These are phyloP conservation scores for Recurvirostra avosetta DNA, from an alignment of 2,113 vertebrate genomes.

Conservation along the genomic window DNA sequence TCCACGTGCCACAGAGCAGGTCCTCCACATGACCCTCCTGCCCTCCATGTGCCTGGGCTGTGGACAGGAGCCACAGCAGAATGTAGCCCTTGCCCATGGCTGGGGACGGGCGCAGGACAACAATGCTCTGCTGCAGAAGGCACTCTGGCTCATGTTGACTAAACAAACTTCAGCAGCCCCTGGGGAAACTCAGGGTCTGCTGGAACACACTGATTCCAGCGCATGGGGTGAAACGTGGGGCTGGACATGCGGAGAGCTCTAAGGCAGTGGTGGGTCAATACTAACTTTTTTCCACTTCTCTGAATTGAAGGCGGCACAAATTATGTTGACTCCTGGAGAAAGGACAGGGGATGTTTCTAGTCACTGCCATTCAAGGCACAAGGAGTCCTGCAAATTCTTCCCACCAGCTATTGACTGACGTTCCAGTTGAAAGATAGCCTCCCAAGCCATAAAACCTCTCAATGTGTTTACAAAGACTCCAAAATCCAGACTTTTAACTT, in stretches of 20 bases:
- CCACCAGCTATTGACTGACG: background rate
- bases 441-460: background rate
- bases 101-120: background rate
- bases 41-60: fast-evolving
- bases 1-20: background rate
- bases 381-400: background rate
- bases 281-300: background rate
- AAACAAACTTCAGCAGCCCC: background rate
- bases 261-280: background rate
- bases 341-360: background rate
- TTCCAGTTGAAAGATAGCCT: background rate
- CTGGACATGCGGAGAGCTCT: background rate
- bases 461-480: background rate
- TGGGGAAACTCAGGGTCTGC: background rate
- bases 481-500: background rate
- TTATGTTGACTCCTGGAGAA: background rate
- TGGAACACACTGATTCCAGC: background rate
- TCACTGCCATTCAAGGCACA: fast-evolving
- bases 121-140: background rate
- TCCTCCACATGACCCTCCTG: background rate
- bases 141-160: fast-evolving
- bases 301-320: background rate
- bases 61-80: background rate
- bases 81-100: fast-evolving
- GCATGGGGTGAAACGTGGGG: fast-evolving